Conservation (phyloP, 2,113 vertebrate genomes). For the Sula dactylatra region DNA sequence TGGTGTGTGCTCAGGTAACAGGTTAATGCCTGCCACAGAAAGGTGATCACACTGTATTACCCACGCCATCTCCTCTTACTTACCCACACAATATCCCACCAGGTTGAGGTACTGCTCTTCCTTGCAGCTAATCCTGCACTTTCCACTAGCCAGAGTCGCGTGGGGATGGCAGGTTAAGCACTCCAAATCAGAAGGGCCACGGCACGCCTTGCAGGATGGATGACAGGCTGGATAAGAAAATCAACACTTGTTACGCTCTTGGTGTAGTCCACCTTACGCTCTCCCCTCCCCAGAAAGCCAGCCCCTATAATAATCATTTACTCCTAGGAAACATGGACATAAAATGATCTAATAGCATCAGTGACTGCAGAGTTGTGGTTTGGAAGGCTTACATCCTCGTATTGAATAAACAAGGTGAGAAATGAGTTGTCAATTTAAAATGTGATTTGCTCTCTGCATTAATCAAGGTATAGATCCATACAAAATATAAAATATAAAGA, state of each 20-base stretch:
- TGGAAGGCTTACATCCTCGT: not conserved
- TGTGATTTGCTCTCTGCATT: not conserved
- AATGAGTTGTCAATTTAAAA: not conserved
- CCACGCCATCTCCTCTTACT: conserved; percentile 8
- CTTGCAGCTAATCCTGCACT: conserved; percentile 76
- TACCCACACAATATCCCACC: conserved; percentile 81
- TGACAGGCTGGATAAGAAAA: conserved; percentile 75
- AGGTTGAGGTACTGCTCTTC: conserved; percentile 80
- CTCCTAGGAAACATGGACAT: not conserved
- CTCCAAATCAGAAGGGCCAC: conserved; percentile 70
- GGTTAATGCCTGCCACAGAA: not conserved
- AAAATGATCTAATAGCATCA: not conserved
- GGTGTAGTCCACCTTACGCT: too few species aligned
- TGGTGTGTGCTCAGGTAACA: not conserved
- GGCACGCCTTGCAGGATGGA: conserved; percentile 79
- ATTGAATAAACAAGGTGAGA: not conserved
- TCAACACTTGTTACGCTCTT: not conserved
- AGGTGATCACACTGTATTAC: too few species aligned
- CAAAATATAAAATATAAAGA: not conserved
- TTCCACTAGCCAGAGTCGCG: conserved; percentile 47
- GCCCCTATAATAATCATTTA: not conserved
- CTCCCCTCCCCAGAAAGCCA: not conserved
- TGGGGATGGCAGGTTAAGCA: conserved; percentile 80
- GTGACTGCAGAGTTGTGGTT: not conserved
- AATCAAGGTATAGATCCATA: not conserved